Evolutionary conservation across 1,140 invertebrate species (phyloP).

Genomic region (Caenorhabditis briggsae): DNA sequence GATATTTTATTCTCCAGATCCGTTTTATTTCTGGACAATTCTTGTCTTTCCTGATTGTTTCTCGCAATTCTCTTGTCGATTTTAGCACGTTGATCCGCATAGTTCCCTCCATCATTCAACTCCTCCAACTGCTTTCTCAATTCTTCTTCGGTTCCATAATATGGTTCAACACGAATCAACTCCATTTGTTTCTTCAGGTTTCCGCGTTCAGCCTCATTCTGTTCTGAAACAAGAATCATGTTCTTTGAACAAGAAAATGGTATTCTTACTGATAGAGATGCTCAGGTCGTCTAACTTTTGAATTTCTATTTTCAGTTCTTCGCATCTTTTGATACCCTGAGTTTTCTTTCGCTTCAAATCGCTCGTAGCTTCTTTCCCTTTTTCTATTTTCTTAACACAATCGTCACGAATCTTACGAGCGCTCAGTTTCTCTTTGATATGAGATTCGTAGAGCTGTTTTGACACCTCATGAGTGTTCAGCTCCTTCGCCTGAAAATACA

Average conservation of each 20-base stretch:
- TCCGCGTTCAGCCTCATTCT: neutral
- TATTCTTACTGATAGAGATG: neutral
- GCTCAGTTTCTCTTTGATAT: neutral
- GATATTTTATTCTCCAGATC: conserved; percentile 20
- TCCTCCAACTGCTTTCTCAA: neutral
- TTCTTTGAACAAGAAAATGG: neutral
- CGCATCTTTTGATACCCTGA: neutral
- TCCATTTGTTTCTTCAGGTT: conserved; percentile 14
- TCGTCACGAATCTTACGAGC: neutral
- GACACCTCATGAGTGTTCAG: neutral
- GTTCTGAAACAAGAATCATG: neutral
- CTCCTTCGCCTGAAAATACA: neutral
- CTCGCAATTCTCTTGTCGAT: neutral
- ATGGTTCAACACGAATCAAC: conserved; percentile 6
- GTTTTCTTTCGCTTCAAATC: neutral
- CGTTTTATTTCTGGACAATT: conserved; percentile 1
- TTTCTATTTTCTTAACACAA: neutral
- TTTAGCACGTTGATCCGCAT: neutral
- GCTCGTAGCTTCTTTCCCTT: neutral
- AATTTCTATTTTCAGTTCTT: conserved; percentile 3
- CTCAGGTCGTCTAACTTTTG: neutral
- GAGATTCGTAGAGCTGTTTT: conserved; percentile 3
- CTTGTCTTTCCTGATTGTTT: conserved; percentile 11
- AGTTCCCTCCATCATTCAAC: neutral
- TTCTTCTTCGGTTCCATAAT: conserved; percentile 21